Evolutionary conservation across 2,113 vertebrate species (phyloP).

Genomic region (Vanacampus margaritifer): DNA sequence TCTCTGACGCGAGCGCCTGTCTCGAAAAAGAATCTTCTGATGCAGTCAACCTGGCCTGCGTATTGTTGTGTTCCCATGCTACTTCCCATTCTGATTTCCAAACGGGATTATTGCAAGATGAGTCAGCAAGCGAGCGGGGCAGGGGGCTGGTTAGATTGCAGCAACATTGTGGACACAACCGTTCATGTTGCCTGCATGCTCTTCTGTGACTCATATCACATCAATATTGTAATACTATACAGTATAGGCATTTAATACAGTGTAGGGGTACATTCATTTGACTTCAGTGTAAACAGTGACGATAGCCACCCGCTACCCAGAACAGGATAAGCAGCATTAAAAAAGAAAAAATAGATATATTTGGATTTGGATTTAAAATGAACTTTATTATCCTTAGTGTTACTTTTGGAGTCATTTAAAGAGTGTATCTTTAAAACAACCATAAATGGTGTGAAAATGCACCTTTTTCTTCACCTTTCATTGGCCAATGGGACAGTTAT

Average conservation of each 20-base stretch:
- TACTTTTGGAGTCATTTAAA: too few species aligned
- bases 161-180: background rate
- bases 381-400: too few species aligned
- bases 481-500: background rate
- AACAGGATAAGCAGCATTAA: too few species aligned
- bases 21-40: background rate
- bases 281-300: background rate
- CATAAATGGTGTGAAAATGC: too few species aligned
- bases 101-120: background rate
- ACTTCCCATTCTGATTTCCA: background rate
- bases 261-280: background rate
- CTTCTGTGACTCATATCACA: background rate
- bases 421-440: too few species aligned
- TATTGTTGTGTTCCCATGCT: background rate
- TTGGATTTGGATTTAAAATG: too few species aligned
- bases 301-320: too few species aligned
- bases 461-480: background rate
- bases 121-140: background rate
- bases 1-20: background rate
- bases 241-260: too few species aligned
- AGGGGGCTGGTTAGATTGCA: background rate
- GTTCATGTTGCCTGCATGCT: background rate
- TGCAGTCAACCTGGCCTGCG: background rate
- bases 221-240: background rate
- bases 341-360: too few species aligned